Base-by-base conservation (phyloP, 2,797 vertebrate species). In the Paratrypauchen microcephalus region DNA sequence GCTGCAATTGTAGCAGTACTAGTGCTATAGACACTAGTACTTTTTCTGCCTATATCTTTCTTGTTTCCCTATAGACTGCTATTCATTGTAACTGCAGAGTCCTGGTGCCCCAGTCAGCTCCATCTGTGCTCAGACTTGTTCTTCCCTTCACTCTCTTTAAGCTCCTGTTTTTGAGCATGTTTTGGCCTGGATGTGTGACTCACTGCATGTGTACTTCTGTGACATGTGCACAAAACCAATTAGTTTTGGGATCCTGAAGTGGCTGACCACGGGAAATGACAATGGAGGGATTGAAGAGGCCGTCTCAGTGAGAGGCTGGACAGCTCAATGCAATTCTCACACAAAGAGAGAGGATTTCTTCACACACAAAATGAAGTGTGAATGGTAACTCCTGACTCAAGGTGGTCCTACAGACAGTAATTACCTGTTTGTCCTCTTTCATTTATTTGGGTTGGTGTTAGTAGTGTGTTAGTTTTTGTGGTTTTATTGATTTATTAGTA, bases 171-270 rank as follows among this genome's bases (percentile, higher is more conserved):
- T 70, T 73, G 63, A 68, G 6, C 50, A 30, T 70, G 60, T 77
- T 23, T 70, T 67, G 54, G 36, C 62, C 60, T 71, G 59, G 50
- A 72, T 62, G 55, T 68, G 58, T 54, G 45, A 16, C 41, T 64
- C 3, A 24, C 69, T 59, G 69, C 72, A 76, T 85, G 79, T 69
- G 62, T 69, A 30, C 39, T 50, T 74, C 70, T 78, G 77, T 80
- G 81, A 83, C 84, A 80, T 84, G 83, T 86, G 81, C 86, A 82
- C 85, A 90, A 90, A 90, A 91, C 84, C 90, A 93, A 91, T 92
- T 90, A 89, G 87, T 89, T 89, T 82, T 82, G 85, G 77, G 83
- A 87, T 66, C 77, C 74, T 76, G 85, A 89, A 86, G 82, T 79
- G 80, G 78, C 79, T 54, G 70, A 72, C 76, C 69, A 76, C 81